A percentile compares a stretch with the other conserved stretches of the same genome.
phyloP scores from a whole-genome alignment of 1,140 invertebrate genomes.

The Drosophila lacertosa region DNA sequence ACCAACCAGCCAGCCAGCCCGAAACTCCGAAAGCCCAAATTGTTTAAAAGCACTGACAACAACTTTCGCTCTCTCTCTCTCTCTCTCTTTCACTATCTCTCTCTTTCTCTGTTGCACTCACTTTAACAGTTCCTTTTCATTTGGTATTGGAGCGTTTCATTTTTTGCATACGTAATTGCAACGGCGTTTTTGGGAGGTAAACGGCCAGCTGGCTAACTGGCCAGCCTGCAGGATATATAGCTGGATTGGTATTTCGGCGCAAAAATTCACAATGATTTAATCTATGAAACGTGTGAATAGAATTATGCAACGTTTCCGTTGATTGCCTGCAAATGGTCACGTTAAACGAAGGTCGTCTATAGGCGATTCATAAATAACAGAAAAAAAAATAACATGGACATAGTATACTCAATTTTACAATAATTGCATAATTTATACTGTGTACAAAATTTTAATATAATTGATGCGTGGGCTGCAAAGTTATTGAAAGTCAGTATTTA shows the following conservation, averaged over 20 bases:
- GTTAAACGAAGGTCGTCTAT: not conserved
- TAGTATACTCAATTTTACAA: not conserved
- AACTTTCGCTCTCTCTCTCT: conserved; percentile 10
- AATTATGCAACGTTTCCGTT: conserved; percentile 29
- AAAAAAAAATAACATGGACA: too few relatives aligned
- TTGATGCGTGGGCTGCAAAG: too few relatives aligned
- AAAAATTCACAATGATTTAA: conserved; percentile 39
- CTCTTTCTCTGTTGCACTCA: not conserved
- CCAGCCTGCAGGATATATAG: conserved; percentile 9
- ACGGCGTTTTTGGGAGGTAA: conserved; percentile 5
- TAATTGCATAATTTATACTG: not conserved
- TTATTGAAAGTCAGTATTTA: too few relatives aligned
- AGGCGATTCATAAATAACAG: not conserved
- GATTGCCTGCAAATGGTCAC: conserved; percentile 15
- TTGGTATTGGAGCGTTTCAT: conserved; percentile 21
- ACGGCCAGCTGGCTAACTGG: not conserved
- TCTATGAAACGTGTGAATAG: conserved; percentile 37
- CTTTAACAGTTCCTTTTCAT: conserved; percentile 13
- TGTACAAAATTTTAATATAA: too few relatives aligned
- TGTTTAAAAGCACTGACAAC: conserved; percentile 43
- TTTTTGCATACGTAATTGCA: conserved; percentile 44
- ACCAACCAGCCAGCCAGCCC: conserved; percentile 4
- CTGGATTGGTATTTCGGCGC: conserved; percentile 19
- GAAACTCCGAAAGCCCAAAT: conserved; percentile 31
- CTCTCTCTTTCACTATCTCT: not conserved